Conservation (phyloP, 2,113 vertebrate species). For the Lathamus discolor region DNA sequence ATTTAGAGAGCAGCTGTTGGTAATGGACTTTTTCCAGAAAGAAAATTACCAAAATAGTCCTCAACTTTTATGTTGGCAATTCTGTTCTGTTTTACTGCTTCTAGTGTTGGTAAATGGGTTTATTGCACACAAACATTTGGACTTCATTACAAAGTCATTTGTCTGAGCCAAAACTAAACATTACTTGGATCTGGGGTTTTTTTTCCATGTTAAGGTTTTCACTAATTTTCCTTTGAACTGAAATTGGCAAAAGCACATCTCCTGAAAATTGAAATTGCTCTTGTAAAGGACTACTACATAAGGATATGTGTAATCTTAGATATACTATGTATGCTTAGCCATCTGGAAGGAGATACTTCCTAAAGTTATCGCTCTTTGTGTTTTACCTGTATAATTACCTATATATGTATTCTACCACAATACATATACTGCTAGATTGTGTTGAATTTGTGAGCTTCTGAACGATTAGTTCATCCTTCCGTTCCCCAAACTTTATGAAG, state of each 20-base stretch:
- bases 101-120: neutral
- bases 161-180: neutral
- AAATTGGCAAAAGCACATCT: neutral
- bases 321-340: neutral
- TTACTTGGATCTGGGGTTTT: neutral
- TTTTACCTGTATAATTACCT: neutral
- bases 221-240: neutral
- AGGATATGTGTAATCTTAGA: neutral
- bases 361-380: neutral
- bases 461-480: neutral
- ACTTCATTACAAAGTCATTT: conserved; percentile 16
- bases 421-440: neutral
- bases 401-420: neutral
- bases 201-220: neutral
- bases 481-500: neutral
- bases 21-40: neutral
- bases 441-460: neutral
- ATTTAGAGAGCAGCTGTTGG: neutral
- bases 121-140: conserved; percentile 10
- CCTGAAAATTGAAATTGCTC: neutral
- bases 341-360: neutral
- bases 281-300: neutral
- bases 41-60: neutral
- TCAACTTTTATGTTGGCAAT: conserved; percentile 28
- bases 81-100: conserved; percentile 15